Conservation (phyloP, 2,888 invertebrate species). For the Agrochola lota region DNA sequence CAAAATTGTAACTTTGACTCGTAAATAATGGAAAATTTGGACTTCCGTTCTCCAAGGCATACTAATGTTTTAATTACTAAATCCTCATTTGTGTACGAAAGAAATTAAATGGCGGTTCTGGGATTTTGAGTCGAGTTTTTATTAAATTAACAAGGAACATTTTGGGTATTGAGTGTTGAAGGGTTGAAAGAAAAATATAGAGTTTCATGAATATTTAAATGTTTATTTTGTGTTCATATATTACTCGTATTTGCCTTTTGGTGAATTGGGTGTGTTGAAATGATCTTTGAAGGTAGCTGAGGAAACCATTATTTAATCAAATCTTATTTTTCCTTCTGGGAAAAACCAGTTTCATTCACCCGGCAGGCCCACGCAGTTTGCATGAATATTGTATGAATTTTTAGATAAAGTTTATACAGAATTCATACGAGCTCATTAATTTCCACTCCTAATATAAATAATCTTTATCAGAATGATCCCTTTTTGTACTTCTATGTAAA, state of each 20-base stretch:
- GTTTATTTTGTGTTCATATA: background rate
- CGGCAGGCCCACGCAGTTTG: background rate
- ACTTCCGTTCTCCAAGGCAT: conserved; percentile 23
- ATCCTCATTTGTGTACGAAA: conserved; percentile 49
- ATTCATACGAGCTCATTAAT: background rate
- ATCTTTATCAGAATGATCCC: background rate
- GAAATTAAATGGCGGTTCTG: conserved; percentile 36
- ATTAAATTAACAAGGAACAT: conserved; percentile 15
- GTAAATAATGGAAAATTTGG: conserved; percentile 39
- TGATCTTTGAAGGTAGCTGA: background rate
- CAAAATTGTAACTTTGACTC: conserved; percentile 45
- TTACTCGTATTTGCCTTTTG: background rate
- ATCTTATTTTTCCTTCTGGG: background rate
- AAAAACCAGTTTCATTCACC: background rate
- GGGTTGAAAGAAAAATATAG: conserved; percentile 32
- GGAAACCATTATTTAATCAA: background rate
- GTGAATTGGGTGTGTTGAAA: background rate
- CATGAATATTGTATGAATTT: background rate
- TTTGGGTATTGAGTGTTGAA: background rate
- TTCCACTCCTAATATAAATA: background rate
- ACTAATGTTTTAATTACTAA: conserved; percentile 58
- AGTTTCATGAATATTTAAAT: background rate
- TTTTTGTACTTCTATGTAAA: background rate
- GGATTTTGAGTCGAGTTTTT: conserved; percentile 30
- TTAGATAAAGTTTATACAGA: too few relatives aligned